Evolutionary conservation across 2,113 vertebrate species (phyloP), one percentile per base, ranked within the genome.

Genomic region (Orycteropus afer): DNA sequence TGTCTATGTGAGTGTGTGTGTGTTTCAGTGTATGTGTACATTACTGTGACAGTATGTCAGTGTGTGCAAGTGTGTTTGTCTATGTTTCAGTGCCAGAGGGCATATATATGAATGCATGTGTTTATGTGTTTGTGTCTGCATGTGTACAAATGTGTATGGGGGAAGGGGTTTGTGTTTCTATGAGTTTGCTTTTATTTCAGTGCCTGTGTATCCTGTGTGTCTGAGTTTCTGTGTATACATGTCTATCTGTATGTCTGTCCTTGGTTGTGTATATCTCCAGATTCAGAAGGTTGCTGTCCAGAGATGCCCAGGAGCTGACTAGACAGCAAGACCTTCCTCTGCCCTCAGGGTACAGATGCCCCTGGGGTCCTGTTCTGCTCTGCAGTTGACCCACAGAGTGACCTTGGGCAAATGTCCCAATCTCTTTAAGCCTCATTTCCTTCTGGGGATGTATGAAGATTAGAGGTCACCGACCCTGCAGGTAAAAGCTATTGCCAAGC

Each of bases 101-200:
- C 40, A 7, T 13, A 42, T 42, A n/a, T 32, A 0, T 7, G 23
- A 42, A 10, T n/a, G 29, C 11, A 0, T 14, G 40, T 47, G 2
- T n/a, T 40, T 37, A 10, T 47, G n/a, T n/a, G n/a, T n/a, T n/a
- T n/a, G n/a, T n/a, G n/a, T n/a, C n/a, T n/a, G n/a, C n/a, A n/a
- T n/a, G 7, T 7, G 7, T 47, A n/a, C n/a, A n/a, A n/a, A n/a
- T n/a, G n/a, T n/a, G n/a, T n/a, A n/a, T n/a, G n/a, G n/a, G n/a
- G n/a, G n/a, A n/a, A n/a, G n/a, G n/a, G n/a, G n/a, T n/a, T n/a
- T 53, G 14, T 6, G 34, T 29, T 13, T 49, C 34, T 32, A 74
- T 32, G 11, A 12, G 42, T 78, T 12, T 53, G 51, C 17, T 15
- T 53, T 7, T 8, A 9, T 22, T 23, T 32, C 15, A 20, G 32